These are phyloP conservation scores for Ctenochaetus hawaiiensis DNA, from an alignment of 2,797 vertebrate species.

Conservation along the genomic window DNA sequence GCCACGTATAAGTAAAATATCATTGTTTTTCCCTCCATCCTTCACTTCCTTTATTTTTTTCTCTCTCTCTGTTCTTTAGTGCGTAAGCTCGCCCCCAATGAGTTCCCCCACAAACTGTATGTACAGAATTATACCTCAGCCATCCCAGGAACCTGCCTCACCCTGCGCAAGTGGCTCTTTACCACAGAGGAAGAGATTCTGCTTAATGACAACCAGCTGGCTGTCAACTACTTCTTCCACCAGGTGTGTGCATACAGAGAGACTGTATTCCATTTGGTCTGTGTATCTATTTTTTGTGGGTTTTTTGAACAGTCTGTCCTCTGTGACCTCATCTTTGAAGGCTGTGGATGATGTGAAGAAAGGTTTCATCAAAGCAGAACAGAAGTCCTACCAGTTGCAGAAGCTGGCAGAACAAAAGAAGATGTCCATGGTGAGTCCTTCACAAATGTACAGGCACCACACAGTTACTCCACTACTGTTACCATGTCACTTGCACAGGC, in stretches of 20 bases:
- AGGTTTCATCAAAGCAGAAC: conserved; percentile 94
- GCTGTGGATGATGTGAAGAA: conserved; percentile 95
- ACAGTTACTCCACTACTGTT: neutral
- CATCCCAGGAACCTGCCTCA: conserved; percentile 95
- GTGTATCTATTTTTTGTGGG: neutral
- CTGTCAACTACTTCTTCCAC: conserved; percentile 94
- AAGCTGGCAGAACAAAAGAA: conserved; percentile 96
- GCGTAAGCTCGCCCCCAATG: conserved; percentile 95
- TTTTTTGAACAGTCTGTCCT: conserved; percentile 7
- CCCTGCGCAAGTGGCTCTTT: conserved; percentile 96
- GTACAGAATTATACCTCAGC: conserved; percentile 99
- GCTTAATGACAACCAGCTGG: conserved; percentile 96
- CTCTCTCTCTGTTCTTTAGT: conserved; percentile 79
- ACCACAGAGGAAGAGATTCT: conserved; percentile 95
- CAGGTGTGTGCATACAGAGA: conserved; percentile 70
- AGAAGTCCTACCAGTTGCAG: conserved; percentile 97
- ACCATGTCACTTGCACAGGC: neutral
- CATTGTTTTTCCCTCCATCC: neutral
- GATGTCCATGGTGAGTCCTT: conserved; percentile 91
- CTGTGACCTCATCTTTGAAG: conserved; percentile 70
- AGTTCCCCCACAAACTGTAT: conserved; percentile 98
- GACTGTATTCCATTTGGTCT: neutral
- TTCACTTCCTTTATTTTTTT: neutral
- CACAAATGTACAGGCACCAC: neutral
- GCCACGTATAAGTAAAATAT: too few relatives aligned